Evolutionary conservation across 2,113 vertebrate genomes (phyloP).

Genomic region (Microcebus murinus): DNA sequence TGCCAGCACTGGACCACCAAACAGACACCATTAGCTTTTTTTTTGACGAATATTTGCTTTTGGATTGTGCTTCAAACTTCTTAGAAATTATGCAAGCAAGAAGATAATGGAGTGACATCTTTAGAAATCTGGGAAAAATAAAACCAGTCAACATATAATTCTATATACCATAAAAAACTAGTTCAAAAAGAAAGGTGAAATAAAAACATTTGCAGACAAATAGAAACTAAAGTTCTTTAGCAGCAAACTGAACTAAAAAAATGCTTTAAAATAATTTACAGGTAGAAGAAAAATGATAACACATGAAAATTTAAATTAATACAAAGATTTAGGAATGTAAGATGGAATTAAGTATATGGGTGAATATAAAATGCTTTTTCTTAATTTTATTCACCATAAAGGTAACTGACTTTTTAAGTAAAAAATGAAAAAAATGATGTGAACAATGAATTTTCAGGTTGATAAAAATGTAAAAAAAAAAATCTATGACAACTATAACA

Average conservation of each 20-base stretch:
- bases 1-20: too few relatives aligned
- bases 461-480: background rate
- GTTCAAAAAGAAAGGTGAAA: background rate
- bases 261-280: background rate
- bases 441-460: background rate
- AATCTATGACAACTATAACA: background rate
- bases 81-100: background rate
- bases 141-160: background rate
- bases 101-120: background rate
- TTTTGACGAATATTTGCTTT: too few relatives aligned
- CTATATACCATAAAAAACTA: background rate
- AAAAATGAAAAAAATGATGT: background rate
- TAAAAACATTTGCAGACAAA: background rate
- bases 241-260: background rate
- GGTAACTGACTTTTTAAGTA: background rate
- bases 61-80: background rate
- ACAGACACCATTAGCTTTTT: too few relatives aligned
- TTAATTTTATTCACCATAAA: background rate
- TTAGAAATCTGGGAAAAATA: background rate
- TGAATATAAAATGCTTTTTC: background rate
- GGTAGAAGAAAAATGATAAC: background rate
- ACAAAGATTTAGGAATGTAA: background rate
- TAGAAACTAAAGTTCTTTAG: background rate
- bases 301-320: background rate
- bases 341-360: background rate